A percentile compares a stretch with the other conserved stretches of the same genome.
phyloP scores from a whole-genome alignment of 2,797 vertebrate species.

The Centroberyx gerrardi region DNA sequence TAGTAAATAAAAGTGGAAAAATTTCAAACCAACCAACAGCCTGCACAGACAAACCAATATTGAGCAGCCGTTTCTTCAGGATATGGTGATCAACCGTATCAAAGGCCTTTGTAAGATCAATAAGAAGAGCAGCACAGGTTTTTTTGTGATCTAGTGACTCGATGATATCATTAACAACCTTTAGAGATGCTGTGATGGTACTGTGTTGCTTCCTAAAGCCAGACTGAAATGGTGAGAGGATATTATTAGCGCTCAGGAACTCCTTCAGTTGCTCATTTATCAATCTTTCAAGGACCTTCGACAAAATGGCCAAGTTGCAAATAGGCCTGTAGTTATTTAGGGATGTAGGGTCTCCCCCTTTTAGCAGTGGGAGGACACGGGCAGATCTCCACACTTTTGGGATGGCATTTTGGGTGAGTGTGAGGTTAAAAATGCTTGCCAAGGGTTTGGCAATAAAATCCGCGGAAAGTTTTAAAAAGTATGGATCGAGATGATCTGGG shows the following conservation, averaged over 20 bases:
- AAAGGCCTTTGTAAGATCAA: background rate
- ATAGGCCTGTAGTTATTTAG: slow-evolving; percentile 6
- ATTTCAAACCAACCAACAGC: background rate
- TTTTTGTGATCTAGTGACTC: background rate
- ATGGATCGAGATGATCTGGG: background rate
- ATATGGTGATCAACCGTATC: background rate
- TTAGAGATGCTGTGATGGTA: background rate
- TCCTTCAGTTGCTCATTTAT: background rate
- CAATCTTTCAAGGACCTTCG: background rate
- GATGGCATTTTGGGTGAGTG: background rate
- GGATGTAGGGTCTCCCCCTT: background rate
- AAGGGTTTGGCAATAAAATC: background rate
- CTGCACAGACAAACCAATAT: background rate
- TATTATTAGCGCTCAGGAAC: background rate
- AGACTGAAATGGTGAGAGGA: background rate
- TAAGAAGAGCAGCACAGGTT: background rate
- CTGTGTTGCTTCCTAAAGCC: background rate
- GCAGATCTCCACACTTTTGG: slow-evolving; percentile 8
- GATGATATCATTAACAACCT: background rate
- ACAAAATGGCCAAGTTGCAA: background rate
- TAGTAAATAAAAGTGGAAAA: too few relatives aligned
- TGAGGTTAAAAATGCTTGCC: background rate
- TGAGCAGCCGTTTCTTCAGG: background rate
- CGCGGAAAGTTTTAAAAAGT: background rate
- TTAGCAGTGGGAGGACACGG: background rate